Evolutionary conservation across 2,113 vertebrate species (phyloP).

Genomic region (Petroica traversi): DNA sequence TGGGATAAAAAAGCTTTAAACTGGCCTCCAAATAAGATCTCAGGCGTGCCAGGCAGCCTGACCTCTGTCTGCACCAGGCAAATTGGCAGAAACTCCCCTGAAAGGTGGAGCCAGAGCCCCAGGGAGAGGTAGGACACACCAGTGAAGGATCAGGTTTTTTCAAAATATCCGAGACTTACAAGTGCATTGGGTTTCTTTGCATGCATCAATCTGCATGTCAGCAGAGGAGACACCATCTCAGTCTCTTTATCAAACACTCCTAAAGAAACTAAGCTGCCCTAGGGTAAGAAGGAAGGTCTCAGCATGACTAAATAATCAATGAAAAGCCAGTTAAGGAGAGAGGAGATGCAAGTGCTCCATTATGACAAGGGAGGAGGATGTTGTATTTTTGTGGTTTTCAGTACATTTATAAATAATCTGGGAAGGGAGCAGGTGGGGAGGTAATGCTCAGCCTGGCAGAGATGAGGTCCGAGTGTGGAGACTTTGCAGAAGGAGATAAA

Average conservation of each 20-base stretch:
- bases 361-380: neutral
- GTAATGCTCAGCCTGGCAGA: neutral
- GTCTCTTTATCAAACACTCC: neutral
- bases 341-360: neutral
- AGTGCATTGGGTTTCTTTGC: neutral
- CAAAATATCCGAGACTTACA: neutral
- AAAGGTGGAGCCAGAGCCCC: neutral
- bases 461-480: neutral
- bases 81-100: neutral
- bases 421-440: neutral
- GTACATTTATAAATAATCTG: neutral
- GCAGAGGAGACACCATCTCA: neutral
- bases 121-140: neutral
- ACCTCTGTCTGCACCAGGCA: neutral
- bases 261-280: neutral
- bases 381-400: neutral
- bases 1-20: neutral
- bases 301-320: neutral
- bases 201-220: rapidly evolving
- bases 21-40: neutral
- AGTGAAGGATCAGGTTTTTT: neutral
- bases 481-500: neutral
- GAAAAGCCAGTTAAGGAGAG: neutral
- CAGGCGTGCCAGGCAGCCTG: neutral
- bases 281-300: neutral